A percentile compares a stretch with the other conserved stretches of the same genome.
Conservation (phyloP, 2,888 invertebrate genomes). For the Dynastes maya region DNA sequence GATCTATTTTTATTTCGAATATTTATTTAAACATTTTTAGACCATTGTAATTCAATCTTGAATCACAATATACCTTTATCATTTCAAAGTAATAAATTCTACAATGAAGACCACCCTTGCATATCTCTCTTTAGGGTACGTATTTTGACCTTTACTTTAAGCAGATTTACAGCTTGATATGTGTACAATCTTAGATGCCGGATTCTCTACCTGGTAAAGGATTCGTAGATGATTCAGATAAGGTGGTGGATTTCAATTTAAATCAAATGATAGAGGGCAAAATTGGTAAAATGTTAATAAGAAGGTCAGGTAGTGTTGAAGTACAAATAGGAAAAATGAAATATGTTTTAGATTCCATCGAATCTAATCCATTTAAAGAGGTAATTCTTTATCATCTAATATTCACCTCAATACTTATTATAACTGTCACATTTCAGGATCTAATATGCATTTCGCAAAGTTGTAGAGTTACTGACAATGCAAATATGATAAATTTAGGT, state of each 20-base stretch:
- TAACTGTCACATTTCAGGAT: constrained; percentile 51
- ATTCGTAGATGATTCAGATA: constrained; percentile 62
- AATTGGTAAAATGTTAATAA: constrained; percentile 65
- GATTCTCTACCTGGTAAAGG: constrained; percentile 66
- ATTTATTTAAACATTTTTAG: too few species aligned
- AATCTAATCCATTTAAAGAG: constrained; percentile 55
- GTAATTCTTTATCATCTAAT: constrained; percentile 43
- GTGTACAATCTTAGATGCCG: constrained; percentile 61
- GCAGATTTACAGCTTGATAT: background rate
- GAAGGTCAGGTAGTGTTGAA: constrained; percentile 65
- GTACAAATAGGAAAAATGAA: constrained; percentile 63
- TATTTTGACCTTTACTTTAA: constrained; percentile 37
- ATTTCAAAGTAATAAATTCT: constrained; percentile 56
- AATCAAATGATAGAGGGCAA: constrained; percentile 65
- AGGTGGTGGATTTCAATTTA: constrained; percentile 63
- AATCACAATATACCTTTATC: constrained; percentile 46
- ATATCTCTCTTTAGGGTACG: constrained; percentile 63
- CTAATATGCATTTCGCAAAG: constrained; percentile 55
- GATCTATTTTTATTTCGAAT: too few species aligned
- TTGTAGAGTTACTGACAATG: constrained; percentile 53
- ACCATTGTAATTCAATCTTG: background rate
- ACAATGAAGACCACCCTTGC: constrained; percentile 63
- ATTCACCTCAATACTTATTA: too few species aligned
- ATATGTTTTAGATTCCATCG: constrained; percentile 62
- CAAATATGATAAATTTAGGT: constrained; percentile 61